A percentile compares a stretch with the other conserved stretches of the same genome.
phyloP scores from a whole-genome alignment of 1,140 invertebrate species.

The Ceratosolen fusciceps region DNA sequence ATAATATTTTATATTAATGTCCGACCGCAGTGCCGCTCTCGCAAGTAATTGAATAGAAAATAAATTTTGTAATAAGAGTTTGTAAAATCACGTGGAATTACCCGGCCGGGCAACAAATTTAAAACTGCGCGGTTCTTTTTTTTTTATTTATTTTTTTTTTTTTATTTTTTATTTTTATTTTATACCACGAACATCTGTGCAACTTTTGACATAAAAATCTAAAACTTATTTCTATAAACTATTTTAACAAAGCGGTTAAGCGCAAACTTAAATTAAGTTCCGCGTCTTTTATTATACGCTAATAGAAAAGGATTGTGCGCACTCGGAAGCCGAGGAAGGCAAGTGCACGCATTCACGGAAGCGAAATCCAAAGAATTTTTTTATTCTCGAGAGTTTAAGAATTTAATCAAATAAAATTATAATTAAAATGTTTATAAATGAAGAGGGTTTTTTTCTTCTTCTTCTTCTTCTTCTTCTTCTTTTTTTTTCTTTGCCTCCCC shows the following conservation, averaged over 20 bases:
- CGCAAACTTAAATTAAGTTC: not conserved
- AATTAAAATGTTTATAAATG: constrained; percentile 41
- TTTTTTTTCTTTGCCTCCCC: not conserved
- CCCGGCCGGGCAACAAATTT: no score
- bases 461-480: not conserved
- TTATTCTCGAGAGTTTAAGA: constrained; percentile 9
- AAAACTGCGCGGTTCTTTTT: no score
- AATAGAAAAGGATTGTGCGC: not conserved
- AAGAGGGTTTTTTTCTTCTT: constrained; percentile 27
- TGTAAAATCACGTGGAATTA: no score
- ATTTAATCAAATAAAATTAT: constrained; percentile 32
- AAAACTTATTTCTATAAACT: not conserved
- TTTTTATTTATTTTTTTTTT: no score
- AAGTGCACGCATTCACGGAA: not conserved
- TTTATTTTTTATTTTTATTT: no score
- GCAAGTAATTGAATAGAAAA: no score
- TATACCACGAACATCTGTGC: no score
- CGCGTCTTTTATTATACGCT: not conserved
- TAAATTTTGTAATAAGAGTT: no score
- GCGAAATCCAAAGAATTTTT: constrained; percentile 28
- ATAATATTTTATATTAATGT: no score
- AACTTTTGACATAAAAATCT: not conserved
- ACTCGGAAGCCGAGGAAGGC: not conserved
- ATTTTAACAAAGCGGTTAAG: not conserved
- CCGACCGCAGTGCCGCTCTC: no score